Evolutionary conservation across 2,888 invertebrate genomes (phyloP).

Genomic region (Coelogynopora nodosa): DNA sequence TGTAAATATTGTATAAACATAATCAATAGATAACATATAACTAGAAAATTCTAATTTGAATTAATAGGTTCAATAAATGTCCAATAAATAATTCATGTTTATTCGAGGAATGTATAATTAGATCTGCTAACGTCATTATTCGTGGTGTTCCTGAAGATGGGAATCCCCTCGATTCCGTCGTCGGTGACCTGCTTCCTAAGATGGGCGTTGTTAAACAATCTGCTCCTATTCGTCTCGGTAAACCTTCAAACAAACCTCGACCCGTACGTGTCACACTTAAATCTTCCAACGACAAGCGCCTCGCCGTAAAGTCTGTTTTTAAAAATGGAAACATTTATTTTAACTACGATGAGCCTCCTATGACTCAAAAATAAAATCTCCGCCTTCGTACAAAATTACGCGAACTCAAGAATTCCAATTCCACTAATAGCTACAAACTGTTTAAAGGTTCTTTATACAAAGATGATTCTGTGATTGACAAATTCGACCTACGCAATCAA

Average conservation of each 20-base stretch:
- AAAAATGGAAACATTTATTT: slow-evolving; percentile 4
- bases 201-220: slow-evolving; percentile 2
- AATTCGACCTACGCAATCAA: slow-evolving; percentile 1
- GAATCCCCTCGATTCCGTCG: background rate
- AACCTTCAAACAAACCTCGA: background rate
- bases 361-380: background rate
- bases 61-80: too few relatives aligned
- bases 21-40: too few relatives aligned
- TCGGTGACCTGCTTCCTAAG: slow-evolving; percentile 5
- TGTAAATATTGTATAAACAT: too few relatives aligned
- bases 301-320: background rate
- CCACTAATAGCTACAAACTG: background rate
- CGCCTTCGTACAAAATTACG: slow-evolving; percentile 15
- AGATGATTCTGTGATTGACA: slow-evolving; percentile 5
- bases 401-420: background rate
- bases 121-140: slow-evolving; percentile 17
- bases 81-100: too few relatives aligned
- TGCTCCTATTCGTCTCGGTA: slow-evolving; percentile 29
- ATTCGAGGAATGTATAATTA: slow-evolving; percentile 3
- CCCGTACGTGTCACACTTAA: slow-evolving; percentile 1
- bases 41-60: too few relatives aligned
- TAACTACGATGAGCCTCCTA: background rate
- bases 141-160: slow-evolving; percentile 7
- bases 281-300: slow-evolving; percentile 1
- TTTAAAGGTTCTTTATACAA: background rate